Evolutionary conservation across 1,140 invertebrate genomes (phyloP).

Genomic region (Pomacea maculata): DNA sequence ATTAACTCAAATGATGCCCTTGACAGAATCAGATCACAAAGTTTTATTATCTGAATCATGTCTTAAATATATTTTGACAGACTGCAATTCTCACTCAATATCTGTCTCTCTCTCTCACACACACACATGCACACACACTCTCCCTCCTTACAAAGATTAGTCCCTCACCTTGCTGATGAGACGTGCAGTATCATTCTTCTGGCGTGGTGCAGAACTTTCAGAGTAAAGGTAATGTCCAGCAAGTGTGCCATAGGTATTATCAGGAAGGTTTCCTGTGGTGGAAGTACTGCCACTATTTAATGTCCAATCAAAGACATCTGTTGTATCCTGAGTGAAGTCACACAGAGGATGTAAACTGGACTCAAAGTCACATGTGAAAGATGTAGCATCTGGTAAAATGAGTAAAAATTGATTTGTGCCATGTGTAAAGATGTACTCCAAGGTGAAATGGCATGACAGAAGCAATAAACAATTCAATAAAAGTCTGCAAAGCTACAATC

Average conservation of each 20-base stretch:
- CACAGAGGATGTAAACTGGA: constrained; percentile 12
- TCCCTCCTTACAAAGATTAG: not conserved
- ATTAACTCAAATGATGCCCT: no score
- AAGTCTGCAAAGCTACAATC: not conserved
- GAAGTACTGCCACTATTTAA: constrained; percentile 27
- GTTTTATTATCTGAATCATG: not conserved
- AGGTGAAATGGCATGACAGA: no score
- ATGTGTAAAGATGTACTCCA: not conserved
- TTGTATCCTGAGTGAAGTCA: constrained; percentile 11
- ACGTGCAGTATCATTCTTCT: constrained; percentile 70
- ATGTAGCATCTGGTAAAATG: not conserved
- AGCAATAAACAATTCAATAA: not conserved
- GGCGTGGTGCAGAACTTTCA: constrained; percentile 74
- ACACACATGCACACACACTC: not conserved
- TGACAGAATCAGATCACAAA: no score
- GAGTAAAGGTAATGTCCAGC: constrained; percentile 79
- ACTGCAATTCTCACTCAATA: not conserved
- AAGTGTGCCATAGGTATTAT: constrained; percentile 55
- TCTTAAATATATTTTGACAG: not conserved
- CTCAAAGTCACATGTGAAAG: constrained; percentile 7
- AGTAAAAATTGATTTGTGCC: not conserved
- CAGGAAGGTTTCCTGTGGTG: constrained; percentile 38
- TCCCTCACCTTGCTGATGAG: constrained; percentile 46
- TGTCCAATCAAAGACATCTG: constrained; percentile 9
- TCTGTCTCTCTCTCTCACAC: not conserved